A percentile compares a stretch with the other conserved stretches of the same genome.
Evolutionary conservation across 1,140 invertebrate species (phyloP).

Genomic region (Ips nitidus): DNA sequence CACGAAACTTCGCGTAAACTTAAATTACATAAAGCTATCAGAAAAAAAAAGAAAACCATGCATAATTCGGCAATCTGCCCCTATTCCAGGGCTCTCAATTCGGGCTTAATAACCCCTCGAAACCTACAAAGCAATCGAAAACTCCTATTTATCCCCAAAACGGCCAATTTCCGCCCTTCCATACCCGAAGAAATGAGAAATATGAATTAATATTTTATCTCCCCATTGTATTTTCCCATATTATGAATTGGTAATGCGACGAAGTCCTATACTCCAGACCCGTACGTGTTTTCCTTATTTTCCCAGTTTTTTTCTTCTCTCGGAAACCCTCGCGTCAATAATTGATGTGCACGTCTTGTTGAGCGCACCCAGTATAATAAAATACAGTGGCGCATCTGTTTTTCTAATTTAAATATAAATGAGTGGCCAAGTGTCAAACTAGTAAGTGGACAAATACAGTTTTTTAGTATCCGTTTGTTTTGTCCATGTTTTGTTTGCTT

Average conservation of each 20-base stretch:
- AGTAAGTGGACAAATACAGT: conserved; percentile 23
- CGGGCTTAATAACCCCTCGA: conserved; percentile 21
- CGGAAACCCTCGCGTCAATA: conserved; percentile 19
- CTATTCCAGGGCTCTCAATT: conserved; percentile 1
- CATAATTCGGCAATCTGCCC: conserved; percentile 22
- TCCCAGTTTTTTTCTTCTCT: conserved; percentile 25
- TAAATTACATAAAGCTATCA: too few relatives aligned
- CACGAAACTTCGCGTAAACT: too few relatives aligned
- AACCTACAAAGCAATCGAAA: conserved; percentile 28
- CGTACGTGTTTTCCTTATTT: conserved; percentile 17
- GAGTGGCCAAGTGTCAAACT: conserved; percentile 1
- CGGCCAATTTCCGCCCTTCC: conserved; percentile 36
- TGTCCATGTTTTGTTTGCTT: conserved; percentile 20
- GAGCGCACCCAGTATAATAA: conserved; percentile 20
- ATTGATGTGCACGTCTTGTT: conserved; percentile 23
- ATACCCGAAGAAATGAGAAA: conserved; percentile 48
- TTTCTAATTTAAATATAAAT: conserved; percentile 9
- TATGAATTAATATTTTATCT: conserved; percentile 52
- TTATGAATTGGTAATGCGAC: conserved; percentile 49
- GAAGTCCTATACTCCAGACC: conserved; percentile 14
- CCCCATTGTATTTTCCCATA: conserved; percentile 51
- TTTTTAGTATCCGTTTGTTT: conserved; percentile 16
- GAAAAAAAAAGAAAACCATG: neutral
- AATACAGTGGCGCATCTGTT: conserved; percentile 1
- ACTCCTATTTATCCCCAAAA: conserved; percentile 28